Base-by-base conservation (phyloP, 2,797 vertebrate genomes). In the Lacerta bilineata region DNA sequence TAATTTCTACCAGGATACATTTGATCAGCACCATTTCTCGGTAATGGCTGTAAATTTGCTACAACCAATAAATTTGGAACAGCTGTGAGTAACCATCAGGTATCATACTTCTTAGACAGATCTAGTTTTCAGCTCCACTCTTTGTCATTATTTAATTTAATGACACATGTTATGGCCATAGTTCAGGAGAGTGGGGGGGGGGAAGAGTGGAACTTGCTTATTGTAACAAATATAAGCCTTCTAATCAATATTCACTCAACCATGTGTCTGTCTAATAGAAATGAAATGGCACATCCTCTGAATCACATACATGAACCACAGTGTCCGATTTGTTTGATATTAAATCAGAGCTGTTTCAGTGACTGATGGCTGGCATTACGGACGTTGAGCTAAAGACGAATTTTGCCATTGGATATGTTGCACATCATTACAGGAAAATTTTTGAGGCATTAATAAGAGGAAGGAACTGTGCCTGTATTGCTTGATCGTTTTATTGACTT, bases 111-210 rank as follows among this genome's bases (percentile, higher is more conserved):
- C 25, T 91, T 88, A 86, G 61, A 4, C 15, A 84, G 76, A 68
- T 74, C 3, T 68, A 43, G 76, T 88, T 85, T 23, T 20, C 82
- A 9, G 33, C 81, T 89, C 79, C 74, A 39, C 68, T 29, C 71
- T 90, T 90, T 89, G 23, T 74, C 77, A 85, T 90, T 93, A 88
- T 88, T 91, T 86, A 85, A 76, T 68, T 83, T 88, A 91, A 88
- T 72, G 50, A 36, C 69, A 79, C 2, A 66, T 18, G 3, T 87
- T 88, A 92, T 83, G 69, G 55, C 36, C 27, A 64, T 69, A 29
- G 41, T 41, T 10, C 66, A 83, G 74, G 41, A 33, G 33, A 33
- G 43, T 33, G 55, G 71, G 76, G 20, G 75, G 75, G 69, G 59
- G 33, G 17, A 85, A 50, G 46, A 50, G 46, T 50, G 78, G 88